Base-by-base conservation (phyloP, 2,113 vertebrate genomes). In the Corythoichthys intestinalis region DNA sequence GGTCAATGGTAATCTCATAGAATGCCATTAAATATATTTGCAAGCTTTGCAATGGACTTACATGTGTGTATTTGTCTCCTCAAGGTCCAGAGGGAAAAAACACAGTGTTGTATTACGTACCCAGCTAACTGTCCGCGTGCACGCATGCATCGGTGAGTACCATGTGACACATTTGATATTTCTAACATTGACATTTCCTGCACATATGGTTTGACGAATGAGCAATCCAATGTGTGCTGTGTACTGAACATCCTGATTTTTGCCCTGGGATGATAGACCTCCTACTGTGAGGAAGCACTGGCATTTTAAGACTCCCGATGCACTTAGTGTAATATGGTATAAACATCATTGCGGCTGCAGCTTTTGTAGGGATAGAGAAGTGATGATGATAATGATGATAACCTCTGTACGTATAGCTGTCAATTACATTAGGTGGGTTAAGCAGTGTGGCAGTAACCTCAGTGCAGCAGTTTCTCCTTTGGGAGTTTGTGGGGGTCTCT, bases 71-170 rank as follows among this genome's bases (percentile, higher is more conserved):
- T 47, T 66, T 65, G 1, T 74, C 47, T 52, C 46, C 28, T 44
- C 78, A 71, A 90, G 83, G 94, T 94, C 91, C 73, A 93, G 94
- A 60, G 94, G 94, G 65, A 98, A 95, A 91, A 98, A 98, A 76
- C 95, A 98, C 86, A 96, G 95, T 69, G 92, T 98, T 83, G 90
- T 98, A 83, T 83, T 98, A 75, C 93, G 96, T 58, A 98, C 94
- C 47, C 95, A 98, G 87, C 92, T 98, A 71, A 97, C 95, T 0
- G 95, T 98, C 66, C 93, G 96, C 49, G 96, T 98, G 46, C 95
- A 98, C 20, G 92, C 94, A 83, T 98, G 96, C 83, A 98, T 98
- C 3, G 96, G 96, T 98, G 92, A 97, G 96, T 94, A 54, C 62
- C 44, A 28, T 15, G 10, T 57, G 46, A 83, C 65, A 58, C 70